phyloP scores from a whole-genome alignment of 2,888 invertebrate species.

The Napeogenes inachia region DNA sequence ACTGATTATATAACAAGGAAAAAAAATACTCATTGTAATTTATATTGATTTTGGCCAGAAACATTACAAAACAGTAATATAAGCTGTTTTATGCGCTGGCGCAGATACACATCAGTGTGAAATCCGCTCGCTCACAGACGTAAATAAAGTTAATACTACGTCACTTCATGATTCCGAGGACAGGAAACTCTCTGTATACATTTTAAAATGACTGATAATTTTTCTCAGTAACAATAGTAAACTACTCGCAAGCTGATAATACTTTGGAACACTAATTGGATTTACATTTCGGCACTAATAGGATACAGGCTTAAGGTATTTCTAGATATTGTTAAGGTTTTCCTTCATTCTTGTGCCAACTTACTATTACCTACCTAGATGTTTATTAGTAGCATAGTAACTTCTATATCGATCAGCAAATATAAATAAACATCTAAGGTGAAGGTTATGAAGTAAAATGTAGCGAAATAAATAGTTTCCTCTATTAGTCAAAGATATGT shows the following conservation, averaged over 20 bases:
- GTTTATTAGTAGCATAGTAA: no score
- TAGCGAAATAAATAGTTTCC: no score
- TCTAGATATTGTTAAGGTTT: not conserved
- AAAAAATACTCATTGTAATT: no score
- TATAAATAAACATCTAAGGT: not conserved
- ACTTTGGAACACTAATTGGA: constrained; percentile 25
- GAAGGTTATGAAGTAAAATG: not conserved
- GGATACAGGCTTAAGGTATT: constrained; percentile 11
- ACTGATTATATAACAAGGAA: no score
- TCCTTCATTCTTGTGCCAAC: no score
- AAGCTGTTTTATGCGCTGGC: constrained; percentile 7
- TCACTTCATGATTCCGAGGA: not conserved
- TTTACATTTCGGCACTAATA: constrained; percentile 21
- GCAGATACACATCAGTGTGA: constrained; percentile 4
- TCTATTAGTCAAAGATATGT: no score
- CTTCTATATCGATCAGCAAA: no score
- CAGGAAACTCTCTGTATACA: not conserved
- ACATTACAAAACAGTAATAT: constrained; percentile 8
- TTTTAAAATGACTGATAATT: not conserved
- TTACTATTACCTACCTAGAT: no score
- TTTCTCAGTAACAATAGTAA: not conserved
- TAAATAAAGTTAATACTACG: constrained; percentile 10
- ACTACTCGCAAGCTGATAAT: constrained; percentile 7
- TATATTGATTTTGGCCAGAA: not conserved
- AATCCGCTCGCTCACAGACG: constrained; percentile 6